Evolutionary conservation across 2,888 invertebrate species (phyloP), one percentile per base, ranked within the genome.

Genomic region (Amphimallon solstitiale): DNA sequence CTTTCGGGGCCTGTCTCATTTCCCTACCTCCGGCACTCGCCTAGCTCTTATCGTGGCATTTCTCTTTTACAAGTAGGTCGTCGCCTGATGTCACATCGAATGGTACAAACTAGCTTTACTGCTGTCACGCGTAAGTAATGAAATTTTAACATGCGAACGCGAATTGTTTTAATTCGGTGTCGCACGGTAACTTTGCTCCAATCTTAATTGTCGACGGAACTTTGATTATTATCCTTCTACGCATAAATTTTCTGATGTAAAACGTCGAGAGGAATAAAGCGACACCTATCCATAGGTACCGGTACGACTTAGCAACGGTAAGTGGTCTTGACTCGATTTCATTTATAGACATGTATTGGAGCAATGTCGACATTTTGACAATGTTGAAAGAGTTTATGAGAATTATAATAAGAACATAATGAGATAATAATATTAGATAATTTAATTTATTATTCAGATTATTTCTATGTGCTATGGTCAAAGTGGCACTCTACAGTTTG

Each of bases 111-210:
- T 45, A 29, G 29, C 43, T 59, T 59, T 59, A 59, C 43, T 59
- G 56, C 56, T 15, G 56, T 9, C 56, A 15, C 56, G 56, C 43
- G 40, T 59, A 59, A 59, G 56, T 59, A 59, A 59, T 59, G 56
- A 59, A 59, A 59, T 59, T 59, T 59, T 43, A 59, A 43, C 56
- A 59, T 59, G 56, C 56, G 56, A 59, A 43, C 29, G 43, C 43
- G 56, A 59, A 59, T 59, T 59, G 56, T 59, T 59, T 59, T 59
- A 59, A 59, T 43, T 59, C 56, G 56, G 43, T 59, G 56, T 59
- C 56, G 14, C 45, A 43, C 29, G 40, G 56, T 40, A 56, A 56
- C 56, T 38, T 21, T 43, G 56, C 56, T 59, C 56, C 56, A 59
- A 59, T 59, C 56, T 59, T 59, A 59, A 59, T 59, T 59, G 56